phyloP scores from a whole-genome alignment of 1,140 invertebrate species.

The Habropoda laboriosa region DNA sequence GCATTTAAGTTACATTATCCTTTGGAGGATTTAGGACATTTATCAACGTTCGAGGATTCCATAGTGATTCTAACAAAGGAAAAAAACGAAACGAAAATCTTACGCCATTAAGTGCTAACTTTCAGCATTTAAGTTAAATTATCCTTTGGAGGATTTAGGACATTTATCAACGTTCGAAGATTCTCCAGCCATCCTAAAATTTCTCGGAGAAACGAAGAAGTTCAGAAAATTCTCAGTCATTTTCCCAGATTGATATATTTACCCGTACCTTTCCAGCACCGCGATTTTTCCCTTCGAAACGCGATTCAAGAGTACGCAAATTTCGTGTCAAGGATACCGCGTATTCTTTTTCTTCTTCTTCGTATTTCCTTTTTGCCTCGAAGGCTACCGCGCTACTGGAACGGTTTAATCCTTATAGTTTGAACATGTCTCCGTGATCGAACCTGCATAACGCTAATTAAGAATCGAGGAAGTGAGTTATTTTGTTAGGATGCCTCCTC shows the following conservation, averaged over 20 bases:
- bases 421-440: constrained; percentile 46
- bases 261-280: no score
- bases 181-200: no score
- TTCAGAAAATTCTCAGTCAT: not conserved
- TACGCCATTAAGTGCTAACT: no score
- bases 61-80: no score
- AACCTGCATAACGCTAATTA: constrained; percentile 57
- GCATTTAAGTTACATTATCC: no score
- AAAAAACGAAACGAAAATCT: no score
- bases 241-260: not conserved
- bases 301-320: not conserved
- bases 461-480: constrained; percentile 45
- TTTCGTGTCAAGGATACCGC: constrained; percentile 60
- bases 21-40: no score
- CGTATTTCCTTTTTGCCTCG: constrained; percentile 39
- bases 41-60: no score
- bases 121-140: no score
- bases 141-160: no score
- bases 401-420: constrained; percentile 63
- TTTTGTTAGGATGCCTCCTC: constrained; percentile 19
- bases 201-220: no score
- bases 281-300: not conserved
- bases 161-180: no score
- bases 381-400: constrained; percentile 60
- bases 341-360: constrained; percentile 34